Evolutionary conservation across 2,888 invertebrate genomes (phyloP), one percentile per base, ranked within the genome.

Genomic region (Tridacna gigas): DNA sequence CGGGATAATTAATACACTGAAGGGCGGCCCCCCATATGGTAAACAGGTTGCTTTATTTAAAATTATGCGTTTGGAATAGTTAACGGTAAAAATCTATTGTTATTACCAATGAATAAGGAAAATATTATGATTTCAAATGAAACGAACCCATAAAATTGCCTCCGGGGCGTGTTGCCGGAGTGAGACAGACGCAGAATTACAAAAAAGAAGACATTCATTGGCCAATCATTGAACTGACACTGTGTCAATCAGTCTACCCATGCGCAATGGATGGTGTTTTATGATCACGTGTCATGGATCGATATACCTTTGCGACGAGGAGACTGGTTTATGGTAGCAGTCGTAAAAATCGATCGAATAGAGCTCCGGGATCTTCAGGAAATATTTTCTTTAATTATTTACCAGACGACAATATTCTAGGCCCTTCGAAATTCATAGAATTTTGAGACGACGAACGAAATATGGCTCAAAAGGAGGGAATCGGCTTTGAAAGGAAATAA

Each of bases 71-170:
- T 82, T 78, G 80, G 74, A 77, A 71, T 84, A 80, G 76, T 80
- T 82, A 86, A 83, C 84, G 83, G 86, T 84, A 83, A 83, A 80
- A 74, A 79, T 79, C 86, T 82, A 83, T 86, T 89, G 89, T 86
- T 77, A 84, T 78, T 67, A 66, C 66, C 82, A 77, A 80, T 83
- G 84, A 80, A 66, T 79, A 84, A 75, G 73, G 82, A 81, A 88
- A 89, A 89, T 88, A 86, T 88, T 89, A 88, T 86, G 82, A 84
- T 86, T 88, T 82, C 86, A 82, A 83, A 82, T 83, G 79, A 79
- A 83, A 84, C 73, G 82, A 84, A 82, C 80, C 84, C 63, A 75
- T 80, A 60, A 82, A 47, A 80, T 80, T 48, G 74, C 82, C 82
- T 74, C 47, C 67, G 73, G 82, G 83, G 82, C 80, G 80, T 77